Base-by-base conservation (phyloP, 1,140 invertebrate genomes). In the Drosophila subpulchrella region DNA sequence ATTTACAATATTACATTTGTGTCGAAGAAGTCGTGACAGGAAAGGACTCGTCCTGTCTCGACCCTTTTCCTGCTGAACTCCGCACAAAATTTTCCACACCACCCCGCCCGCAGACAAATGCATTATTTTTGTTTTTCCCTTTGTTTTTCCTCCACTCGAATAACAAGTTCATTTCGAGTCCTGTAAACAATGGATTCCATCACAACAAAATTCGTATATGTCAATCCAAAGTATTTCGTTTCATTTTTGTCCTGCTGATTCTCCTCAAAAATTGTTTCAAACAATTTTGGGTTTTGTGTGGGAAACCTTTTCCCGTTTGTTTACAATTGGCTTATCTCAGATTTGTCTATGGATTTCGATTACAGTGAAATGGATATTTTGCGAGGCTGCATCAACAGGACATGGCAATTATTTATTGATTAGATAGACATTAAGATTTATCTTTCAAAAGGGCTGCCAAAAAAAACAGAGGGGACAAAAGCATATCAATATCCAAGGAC, bases 401-500 rank as follows among this genome's bases (percentile, higher is more conserved):
- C 72, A 46, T 75, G 71, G 11, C 72, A 75, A 75, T 75, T 75
- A 75, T 75, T 71, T 75, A 75, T 75, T 75, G 72, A 75, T 75
- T 75, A 75, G 59, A 7, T 55, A 42, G 71, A 63, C 60, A 75
- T 75, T 63, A 65, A 75, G 72, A 75, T 75, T 75, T 75, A 75
- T 65, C 72, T 75, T 32, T 39, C 30, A 41, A 24, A 39, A 54
- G 15, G 60, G 36, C 32, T 34, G 34, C 4, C 32, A 2, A 7
- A 30, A 34, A 24, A 54, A n/a, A 41, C n/a, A 17, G 17, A 41
- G 10, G 38, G 44, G 30, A 53, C 57, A 48, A 39, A 51, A 20
- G 58, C 46, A 11, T 73, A 72, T 60, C 44, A 24, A 59, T 51
- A 51, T 41, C 42, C 12, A 10, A 11, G 50, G 42, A 48, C 17